Evolutionary conservation across 2,888 invertebrate genomes (phyloP).

Genomic region (Hydriomena furcata): DNA sequence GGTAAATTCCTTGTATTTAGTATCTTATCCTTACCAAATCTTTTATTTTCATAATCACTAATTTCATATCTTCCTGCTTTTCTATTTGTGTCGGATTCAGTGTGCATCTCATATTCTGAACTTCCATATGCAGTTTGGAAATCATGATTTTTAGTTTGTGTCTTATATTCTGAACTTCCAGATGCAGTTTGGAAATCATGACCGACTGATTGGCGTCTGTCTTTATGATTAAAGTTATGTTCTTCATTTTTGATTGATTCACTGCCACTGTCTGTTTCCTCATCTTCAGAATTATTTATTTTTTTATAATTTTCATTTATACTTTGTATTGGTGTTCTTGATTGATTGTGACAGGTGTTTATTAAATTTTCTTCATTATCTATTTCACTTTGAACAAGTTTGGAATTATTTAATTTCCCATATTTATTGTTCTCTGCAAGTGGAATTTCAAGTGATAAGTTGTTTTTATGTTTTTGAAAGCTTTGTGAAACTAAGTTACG

Average conservation of each 20-base stretch:
- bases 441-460: neutral
- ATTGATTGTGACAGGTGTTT: neutral
- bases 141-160: neutral
- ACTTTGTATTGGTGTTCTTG: neutral
- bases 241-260: neutral
- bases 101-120: slow-evolving; percentile 32
- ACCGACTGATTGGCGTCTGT: no score
- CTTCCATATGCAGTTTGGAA: slow-evolving; percentile 51
- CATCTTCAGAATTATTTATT: neutral
- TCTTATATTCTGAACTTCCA: slow-evolving; percentile 39
- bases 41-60: neutral
- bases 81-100: neutral
- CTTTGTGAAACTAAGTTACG: slow-evolving; percentile 6
- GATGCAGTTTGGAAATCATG: slow-evolving; percentile 53
- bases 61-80: neutral
- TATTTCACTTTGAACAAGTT: neutral
- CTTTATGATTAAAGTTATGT: slow-evolving; percentile 4
- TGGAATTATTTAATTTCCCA: neutral
- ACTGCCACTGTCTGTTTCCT: neutral
- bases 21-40: neutral
- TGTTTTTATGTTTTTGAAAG: neutral
- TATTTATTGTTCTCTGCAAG: neutral
- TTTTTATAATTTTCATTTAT: neutral
- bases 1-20: neutral
- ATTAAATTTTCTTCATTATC: neutral